Evolutionary conservation across 2,797 vertebrate species (phyloP).

Genomic region (Rhinophrynus dorsalis): DNA sequence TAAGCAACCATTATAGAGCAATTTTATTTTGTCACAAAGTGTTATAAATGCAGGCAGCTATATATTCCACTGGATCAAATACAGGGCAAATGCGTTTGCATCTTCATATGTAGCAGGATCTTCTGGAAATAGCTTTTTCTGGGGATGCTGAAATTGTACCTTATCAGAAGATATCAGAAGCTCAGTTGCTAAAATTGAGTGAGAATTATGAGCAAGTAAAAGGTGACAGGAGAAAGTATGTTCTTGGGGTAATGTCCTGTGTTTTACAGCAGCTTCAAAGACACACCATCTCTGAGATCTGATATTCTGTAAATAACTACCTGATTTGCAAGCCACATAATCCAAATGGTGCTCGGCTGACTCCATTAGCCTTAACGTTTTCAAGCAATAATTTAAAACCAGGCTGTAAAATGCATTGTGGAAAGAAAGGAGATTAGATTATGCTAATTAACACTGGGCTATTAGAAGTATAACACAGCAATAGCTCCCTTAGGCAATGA

Average conservation of each 20-base stretch:
- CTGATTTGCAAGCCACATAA: slow-evolving; percentile 41
- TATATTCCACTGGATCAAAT: slow-evolving; percentile 38
- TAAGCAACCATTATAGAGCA: slow-evolving; percentile 32
- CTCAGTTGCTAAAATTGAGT: slow-evolving; percentile 25
- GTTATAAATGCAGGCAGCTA: slow-evolving; percentile 28
- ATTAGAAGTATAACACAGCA: slow-evolving; percentile 34
- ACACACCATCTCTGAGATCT: slow-evolving; percentile 6
- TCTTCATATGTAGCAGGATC: neutral
- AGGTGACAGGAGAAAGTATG: slow-evolving; percentile 26
- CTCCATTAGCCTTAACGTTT: slow-evolving; percentile 38
- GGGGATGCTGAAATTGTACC: slow-evolving; percentile 24
- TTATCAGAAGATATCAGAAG: slow-evolving; percentile 21
- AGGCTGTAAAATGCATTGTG: slow-evolving; percentile 38
- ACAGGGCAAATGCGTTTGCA: slow-evolving; percentile 20
- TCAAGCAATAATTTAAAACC: slow-evolving; percentile 41
- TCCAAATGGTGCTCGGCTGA: slow-evolving; percentile 37
- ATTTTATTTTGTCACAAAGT: slow-evolving; percentile 43
- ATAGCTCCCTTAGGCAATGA: slow-evolving; percentile 40
- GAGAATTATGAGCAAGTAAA: slow-evolving; percentile 40
- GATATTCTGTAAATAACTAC: slow-evolving; percentile 45
- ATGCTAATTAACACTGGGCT: neutral
- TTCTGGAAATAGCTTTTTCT: slow-evolving; percentile 19
- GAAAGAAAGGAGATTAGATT: slow-evolving; percentile 31
- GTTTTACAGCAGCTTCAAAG: neutral
- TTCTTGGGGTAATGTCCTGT: neutral